Conservation (phyloP, 2,888 invertebrate genomes). For the Metopia argyrocephala region DNA sequence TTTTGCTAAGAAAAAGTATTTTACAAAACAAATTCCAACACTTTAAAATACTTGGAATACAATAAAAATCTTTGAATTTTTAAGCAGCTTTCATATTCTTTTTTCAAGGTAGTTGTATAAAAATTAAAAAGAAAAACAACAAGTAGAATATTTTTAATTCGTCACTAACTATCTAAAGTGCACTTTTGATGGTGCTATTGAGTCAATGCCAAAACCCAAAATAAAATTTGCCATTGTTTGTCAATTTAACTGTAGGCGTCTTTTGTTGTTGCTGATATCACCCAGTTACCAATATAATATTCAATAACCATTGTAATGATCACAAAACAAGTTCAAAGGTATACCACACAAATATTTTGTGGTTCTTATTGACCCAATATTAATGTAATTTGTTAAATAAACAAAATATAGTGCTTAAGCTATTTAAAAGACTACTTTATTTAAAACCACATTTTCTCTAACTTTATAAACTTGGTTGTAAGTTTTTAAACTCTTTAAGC, state of each 20-base stretch:
- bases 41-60: too few species aligned
- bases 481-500: background rate
- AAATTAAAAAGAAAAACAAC: too few species aligned
- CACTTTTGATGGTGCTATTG: too few species aligned
- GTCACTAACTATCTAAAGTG: too few species aligned
- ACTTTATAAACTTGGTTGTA: too few species aligned
- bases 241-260: constrained; percentile 20
- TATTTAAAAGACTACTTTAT: constrained; percentile 10
- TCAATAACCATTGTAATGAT: background rate
- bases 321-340: constrained; percentile 21
- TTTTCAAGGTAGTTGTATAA: too few species aligned
- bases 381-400: constrained; percentile 10
- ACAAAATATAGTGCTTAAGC: constrained; percentile 10
- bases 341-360: background rate
- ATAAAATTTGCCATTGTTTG: constrained; percentile 18
- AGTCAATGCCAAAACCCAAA: too few species aligned
- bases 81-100: too few species aligned
- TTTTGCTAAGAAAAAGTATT: too few species aligned
- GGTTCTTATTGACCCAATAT: constrained; percentile 5
- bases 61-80: too few species aligned
- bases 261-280: background rate
- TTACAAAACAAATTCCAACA: too few species aligned
- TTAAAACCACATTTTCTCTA: background rate
- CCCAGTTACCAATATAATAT: background rate
- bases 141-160: too few species aligned